These are phyloP conservation scores for Ciconia stormi DNA, from an alignment of 2,113 vertebrate genomes.

Conservation along the genomic window DNA sequence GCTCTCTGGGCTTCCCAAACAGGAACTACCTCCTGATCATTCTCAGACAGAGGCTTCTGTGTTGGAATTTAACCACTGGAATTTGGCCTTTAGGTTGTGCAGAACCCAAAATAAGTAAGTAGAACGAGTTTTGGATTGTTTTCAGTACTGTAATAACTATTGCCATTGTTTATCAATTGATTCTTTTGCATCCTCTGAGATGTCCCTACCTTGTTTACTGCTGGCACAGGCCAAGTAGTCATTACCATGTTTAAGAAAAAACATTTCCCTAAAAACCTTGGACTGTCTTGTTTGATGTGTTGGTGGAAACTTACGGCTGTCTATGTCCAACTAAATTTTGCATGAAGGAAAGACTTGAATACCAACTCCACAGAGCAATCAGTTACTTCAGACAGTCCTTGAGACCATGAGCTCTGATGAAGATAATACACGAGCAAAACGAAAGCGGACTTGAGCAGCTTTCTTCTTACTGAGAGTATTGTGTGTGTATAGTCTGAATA, in stretches of 20 bases:
- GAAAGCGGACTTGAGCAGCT: neutral
- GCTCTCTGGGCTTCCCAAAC: neutral
- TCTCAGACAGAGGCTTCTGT: neutral
- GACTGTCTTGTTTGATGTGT: neutral
- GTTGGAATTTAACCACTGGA: neutral
- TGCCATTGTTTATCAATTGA: neutral
- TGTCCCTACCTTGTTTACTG: neutral
- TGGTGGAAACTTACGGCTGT: neutral
- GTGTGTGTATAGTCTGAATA: neutral
- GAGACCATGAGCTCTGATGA: neutral
- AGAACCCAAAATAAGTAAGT: neutral
- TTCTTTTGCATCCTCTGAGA: neutral
- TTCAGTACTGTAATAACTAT: neutral
- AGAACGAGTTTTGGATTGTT: neutral
- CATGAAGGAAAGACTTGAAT: neutral
- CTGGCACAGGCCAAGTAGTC: neutral
- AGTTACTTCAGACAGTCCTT: neutral
- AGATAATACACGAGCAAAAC: neutral
- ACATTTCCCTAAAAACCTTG: neutral
- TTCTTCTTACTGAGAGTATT: neutral
- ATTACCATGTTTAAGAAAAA: neutral
- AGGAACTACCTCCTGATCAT: neutral
- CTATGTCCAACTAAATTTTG: neutral
- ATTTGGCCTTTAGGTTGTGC: neutral
- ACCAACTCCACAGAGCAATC: neutral